phyloP scores from a whole-genome alignment of 2,113 vertebrate species.

The Tympanuchus pallidicinctus region DNA sequence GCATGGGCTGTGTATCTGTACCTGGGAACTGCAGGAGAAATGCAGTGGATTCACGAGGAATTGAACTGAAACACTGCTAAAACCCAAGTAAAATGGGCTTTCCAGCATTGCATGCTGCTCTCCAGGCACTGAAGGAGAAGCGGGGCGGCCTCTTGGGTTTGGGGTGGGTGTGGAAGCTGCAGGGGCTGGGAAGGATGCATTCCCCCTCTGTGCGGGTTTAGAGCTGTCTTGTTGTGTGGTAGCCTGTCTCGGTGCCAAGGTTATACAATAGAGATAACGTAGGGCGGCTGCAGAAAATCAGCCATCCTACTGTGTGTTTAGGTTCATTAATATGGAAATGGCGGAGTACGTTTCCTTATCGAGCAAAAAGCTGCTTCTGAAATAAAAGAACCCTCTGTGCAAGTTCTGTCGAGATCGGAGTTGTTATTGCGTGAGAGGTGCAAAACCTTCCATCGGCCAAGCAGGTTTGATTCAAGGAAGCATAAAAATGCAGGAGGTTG shows the following conservation, averaged over 20 bases:
- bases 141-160: background rate
- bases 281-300: background rate
- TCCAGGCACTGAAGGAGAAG: background rate
- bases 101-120: background rate
- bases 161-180: background rate
- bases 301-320: background rate
- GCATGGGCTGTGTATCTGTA: fast-evolving
- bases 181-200: background rate
- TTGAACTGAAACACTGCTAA: background rate
- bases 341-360: background rate
- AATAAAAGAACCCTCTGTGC: background rate
- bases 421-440: background rate
- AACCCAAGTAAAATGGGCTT: background rate
- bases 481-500: fast-evolving
- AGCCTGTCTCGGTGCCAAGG: background rate
- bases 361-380: background rate
- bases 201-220: background rate
- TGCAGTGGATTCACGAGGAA: fast-evolving
- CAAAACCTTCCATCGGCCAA: background rate
- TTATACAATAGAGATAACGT: background rate
- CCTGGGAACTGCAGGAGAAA: background rate
- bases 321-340: background rate
- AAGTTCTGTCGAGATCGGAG: background rate
- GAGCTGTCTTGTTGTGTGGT: background rate
- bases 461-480: background rate